These are phyloP conservation scores for Drosophila paramelanica DNA, from an alignment of 2,888 invertebrate species.

Conservation along the genomic window DNA sequence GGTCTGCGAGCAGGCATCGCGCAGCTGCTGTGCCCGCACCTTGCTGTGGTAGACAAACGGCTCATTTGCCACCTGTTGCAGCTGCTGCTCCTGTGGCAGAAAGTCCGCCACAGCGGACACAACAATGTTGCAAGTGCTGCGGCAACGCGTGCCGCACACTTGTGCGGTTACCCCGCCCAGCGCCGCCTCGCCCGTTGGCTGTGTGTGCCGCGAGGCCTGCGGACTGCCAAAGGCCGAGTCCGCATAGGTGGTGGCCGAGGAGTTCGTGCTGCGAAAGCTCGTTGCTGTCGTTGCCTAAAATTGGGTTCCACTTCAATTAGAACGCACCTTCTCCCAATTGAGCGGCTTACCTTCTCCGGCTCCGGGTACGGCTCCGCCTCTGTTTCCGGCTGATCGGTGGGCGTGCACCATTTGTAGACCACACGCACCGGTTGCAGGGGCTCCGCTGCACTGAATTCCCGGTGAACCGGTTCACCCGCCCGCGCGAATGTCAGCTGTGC, in stretches of 20 bases:
- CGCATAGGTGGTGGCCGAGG: constrained; percentile 83
- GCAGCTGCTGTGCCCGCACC: constrained; percentile 82
- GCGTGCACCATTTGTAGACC: constrained; percentile 85
- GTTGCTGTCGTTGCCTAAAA: constrained; percentile 56
- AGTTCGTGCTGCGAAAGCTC: constrained; percentile 83
- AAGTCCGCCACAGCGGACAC: constrained; percentile 86
- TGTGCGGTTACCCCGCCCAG: constrained; percentile 54
- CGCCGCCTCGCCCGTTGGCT: constrained; percentile 3
- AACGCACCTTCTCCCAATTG: too few relatives aligned
- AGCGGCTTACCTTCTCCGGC: constrained; percentile 59
- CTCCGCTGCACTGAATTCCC: constrained; percentile 74
- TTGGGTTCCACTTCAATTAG: not conserved
- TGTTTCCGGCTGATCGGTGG: constrained; percentile 80
- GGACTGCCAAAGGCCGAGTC: constrained; percentile 86
- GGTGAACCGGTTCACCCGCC: constrained; percentile 83
- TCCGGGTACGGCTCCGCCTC: constrained; percentile 34
- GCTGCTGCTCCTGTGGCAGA: constrained; percentile 55
- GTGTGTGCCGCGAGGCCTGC: constrained; percentile 69
- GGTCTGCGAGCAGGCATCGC: constrained; percentile 84
- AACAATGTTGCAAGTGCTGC: constrained; percentile 89
- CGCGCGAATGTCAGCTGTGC: constrained; percentile 88
- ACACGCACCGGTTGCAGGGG: constrained; percentile 84
- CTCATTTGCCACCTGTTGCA: constrained; percentile 65
- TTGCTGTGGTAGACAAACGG: constrained; percentile 83
- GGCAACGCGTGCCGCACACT: constrained; percentile 85